Base-by-base conservation (phyloP, 2,888 invertebrate genomes). In the Nematopogon swammerdamellus region DNA sequence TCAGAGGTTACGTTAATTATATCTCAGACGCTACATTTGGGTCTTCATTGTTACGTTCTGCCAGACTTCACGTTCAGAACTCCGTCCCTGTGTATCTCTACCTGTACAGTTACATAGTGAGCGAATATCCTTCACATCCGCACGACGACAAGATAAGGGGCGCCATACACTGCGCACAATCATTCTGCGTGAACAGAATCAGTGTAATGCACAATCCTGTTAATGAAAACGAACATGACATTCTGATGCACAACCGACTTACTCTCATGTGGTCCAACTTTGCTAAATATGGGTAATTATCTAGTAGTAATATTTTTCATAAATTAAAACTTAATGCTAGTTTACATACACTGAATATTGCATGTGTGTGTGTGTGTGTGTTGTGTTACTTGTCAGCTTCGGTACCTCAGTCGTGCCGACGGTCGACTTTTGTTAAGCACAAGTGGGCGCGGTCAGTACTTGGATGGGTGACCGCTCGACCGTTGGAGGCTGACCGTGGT, bases 71-170 rank as follows among this genome's bases (percentile, higher is more conserved):
- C 45, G 53, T 59, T 1, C 54, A 49, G 19, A 47, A 51, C 1
- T 36, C 36, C 4, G 60, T 59, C 48, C 42, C 46, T 3, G 61
- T 63, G 1, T 63, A 59, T 53, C 46, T 64, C 5, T 58, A 64
- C 59, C 62, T 64, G 47, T 64, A 63, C 50, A 60, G 59, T 1
- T 60, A 62, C 47, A 60, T 57, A 54, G 61, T 63, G 1, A 49
- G 54, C 3, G 46, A 63, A 52, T 63, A 61, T 3, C 50, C 50
- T 18, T 51, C 47, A 17, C 61, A 62, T 1, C 20, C 53, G 2
- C 57, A 57, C 47, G 62, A 53, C 36, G 56, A 60, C 2, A 20
- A 54, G 25, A 18, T 62, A 0, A 47, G 52, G 14, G 16, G 50
- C 6, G 60, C 64, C 6, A 63, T 63, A 1, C 64, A 65, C 44